These are phyloP conservation scores for Hipposideros armiger DNA, from an alignment of 2,113 vertebrate species.

Conservation along the genomic window DNA sequence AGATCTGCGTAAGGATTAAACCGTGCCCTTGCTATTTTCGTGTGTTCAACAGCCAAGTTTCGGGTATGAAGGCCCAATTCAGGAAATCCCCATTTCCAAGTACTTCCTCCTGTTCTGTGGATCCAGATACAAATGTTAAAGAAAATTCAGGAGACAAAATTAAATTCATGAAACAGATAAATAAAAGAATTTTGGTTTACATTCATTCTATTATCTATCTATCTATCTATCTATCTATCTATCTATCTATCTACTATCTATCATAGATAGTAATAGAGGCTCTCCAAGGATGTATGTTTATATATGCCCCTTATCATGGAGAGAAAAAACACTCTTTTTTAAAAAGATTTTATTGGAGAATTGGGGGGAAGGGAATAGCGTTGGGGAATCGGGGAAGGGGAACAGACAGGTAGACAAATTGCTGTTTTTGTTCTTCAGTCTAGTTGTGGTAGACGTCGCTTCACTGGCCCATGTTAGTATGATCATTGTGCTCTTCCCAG, in stretches of 20 bases:
- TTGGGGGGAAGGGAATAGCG: too few relatives aligned
- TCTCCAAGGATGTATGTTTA: not conserved
- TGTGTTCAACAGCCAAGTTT: not conserved
- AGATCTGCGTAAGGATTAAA: not conserved
- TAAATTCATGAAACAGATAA: conserved; percentile 35
- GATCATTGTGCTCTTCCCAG: too few relatives aligned
- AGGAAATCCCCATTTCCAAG: conserved; percentile 54
- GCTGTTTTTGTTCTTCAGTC: too few relatives aligned
- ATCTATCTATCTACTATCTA: not conserved
- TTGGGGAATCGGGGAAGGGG: too few relatives aligned
- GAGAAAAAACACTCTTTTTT: not conserved
- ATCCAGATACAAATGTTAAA: conserved; percentile 36
- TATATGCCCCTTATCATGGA: not conserved
- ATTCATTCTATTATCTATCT: not conserved
- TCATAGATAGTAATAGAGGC: conserved; percentile 1
- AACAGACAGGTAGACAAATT: too few relatives aligned
- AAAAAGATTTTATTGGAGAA: too few relatives aligned
- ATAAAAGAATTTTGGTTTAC: not conserved
- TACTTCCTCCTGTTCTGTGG: conserved; percentile 29
- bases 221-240: not conserved
- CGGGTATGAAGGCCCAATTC: not conserved
- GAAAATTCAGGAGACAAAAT: conserved; percentile 48
- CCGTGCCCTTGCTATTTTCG: conserved; percentile 7
- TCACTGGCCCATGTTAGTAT: too few relatives aligned
- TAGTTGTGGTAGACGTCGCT: too few relatives aligned